Evolutionary conservation across 2,113 vertebrate genomes (phyloP).

Genomic region (Dendropsophus ebraccatus): DNA sequence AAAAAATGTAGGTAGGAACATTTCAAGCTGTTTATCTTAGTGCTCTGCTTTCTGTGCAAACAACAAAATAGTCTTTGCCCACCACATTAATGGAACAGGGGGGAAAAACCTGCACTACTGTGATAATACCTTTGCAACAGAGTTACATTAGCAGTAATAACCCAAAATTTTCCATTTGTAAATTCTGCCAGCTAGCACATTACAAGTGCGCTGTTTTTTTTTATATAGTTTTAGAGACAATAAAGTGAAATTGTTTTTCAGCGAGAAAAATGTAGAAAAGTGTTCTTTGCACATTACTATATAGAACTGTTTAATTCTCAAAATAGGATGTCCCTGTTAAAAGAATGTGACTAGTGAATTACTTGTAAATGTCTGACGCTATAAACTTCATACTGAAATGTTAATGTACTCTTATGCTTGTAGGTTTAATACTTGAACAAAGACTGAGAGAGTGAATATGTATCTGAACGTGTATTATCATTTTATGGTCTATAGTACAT

Average conservation of each 20-base stretch:
- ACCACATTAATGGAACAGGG: conserved; percentile 46
- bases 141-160: conserved; percentile 54
- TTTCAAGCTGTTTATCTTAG: conserved; percentile 59
- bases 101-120: conserved; percentile 48
- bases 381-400: neutral
- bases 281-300: neutral
- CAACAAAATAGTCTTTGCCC: conserved; percentile 51
- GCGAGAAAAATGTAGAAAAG: neutral
- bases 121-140: conserved; percentile 53
- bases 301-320: neutral
- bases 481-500: too few relatives aligned
- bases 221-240: conserved; percentile 39
- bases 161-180: conserved; percentile 52
- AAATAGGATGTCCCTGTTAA: conserved; percentile 1
- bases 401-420: neutral
- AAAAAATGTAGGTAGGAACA: conserved; percentile 37
- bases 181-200: conserved; percentile 41
- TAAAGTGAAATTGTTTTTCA: conserved; percentile 7
- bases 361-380: too few relatives aligned
- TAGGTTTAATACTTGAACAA: neutral
- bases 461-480: neutral
- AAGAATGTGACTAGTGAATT: neutral
- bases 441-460: neutral
- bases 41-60: conserved; percentile 46
- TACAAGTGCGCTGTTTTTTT: conserved; percentile 25